Base-by-base conservation (phyloP, 2,888 invertebrate species). In the Drosophila sordidapex region DNA sequence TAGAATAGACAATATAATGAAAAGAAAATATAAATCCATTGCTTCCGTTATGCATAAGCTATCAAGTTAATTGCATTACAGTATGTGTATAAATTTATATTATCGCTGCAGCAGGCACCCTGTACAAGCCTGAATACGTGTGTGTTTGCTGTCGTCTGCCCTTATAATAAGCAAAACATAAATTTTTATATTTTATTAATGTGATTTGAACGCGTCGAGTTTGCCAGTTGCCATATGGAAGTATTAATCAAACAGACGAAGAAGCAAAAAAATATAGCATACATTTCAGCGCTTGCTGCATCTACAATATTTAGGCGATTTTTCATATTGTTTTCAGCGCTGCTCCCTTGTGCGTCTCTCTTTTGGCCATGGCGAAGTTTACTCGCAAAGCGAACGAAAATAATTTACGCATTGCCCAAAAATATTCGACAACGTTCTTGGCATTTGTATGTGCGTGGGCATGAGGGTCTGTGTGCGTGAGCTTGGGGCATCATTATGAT, bases 141-240 rank as follows among this genome's bases (percentile, higher is more conserved):
- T 60, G 31, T 31, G 53, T 25, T 52, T 68, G 43, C 73, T 77
- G 68, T 80, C 65, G 76, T 69, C 59, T 74, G 72, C 58, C 59
- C 74, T 74, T 70, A 68, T 87, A 78, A 86, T 83, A 83, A 83
- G 89, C 89, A 81, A 79, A 66, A 81, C 90, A 86, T 89, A 90
- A 90, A 90, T 89, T 87, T 76, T 72, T 82, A 87, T 89, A 90
- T 87, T 84, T 90, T 87, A 90, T 87, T 87, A 87, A 87, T 90
- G 89, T 76, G 85, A 74, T 76, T 88, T 62, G 90, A 87, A 80
- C 76, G 85, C 89, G 74, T 70, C 56, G 83, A 74, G 81, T 76
- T 79, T 81, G 76, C 89, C 87, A 72, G 72, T 81, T 80, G 90
- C 86, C 90, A 89, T 87, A 90, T 87, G 86, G 87, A 66, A 71